Evolutionary conservation across 2,888 invertebrate species (phyloP), one percentile per base, ranked within the genome.

Genomic region (Athetis lepigone): DNA sequence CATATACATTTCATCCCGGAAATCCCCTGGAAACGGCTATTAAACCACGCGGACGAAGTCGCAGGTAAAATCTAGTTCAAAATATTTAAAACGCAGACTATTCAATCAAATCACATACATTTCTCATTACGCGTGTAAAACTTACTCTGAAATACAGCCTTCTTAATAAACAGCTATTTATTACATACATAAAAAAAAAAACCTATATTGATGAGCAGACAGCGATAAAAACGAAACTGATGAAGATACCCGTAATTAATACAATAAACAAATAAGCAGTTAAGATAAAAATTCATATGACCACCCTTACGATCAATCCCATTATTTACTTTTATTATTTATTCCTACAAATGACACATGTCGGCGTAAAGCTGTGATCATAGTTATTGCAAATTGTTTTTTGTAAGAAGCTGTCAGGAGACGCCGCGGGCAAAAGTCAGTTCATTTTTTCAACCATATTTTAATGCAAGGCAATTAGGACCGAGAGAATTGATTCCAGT

Each of bases 401-500:
- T 58, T 51, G 16, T 39, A n/a, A 27, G 33, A 13, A 21, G 42
- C 29, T 55, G 29, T 39, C 18, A 51, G 42, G 16, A 6, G 23
- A 50, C 4, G 29, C 69, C 43, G 36, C 27, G 9, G 13, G 21
- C 3, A 25, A 42, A 47, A 40, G 4, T 9, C 16, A 7, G 18
- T 19, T 29, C 19, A 33, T 45, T 36, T 61, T 63, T 54, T 66
- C 27, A 36, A 8, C 33, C 29, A 36, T 11, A 19, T 66, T 72
- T 66, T 40, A 25, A 46, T 67, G 7, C 18, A 9, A 47, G 1
- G 50, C 64, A 77, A 77, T 75, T 68, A 71, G 67, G 29, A 18
- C 25, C 43, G 13, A 57, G 45, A 23, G 39, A 59, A 56, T 37
- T 43, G n/a, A 59, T 50, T 74, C 18, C 13, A 40, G 40, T 37